These are phyloP conservation scores for Noctuana brunneofusca DNA, from an alignment of 2,888 invertebrate genomes.

Conservation along the genomic window DNA sequence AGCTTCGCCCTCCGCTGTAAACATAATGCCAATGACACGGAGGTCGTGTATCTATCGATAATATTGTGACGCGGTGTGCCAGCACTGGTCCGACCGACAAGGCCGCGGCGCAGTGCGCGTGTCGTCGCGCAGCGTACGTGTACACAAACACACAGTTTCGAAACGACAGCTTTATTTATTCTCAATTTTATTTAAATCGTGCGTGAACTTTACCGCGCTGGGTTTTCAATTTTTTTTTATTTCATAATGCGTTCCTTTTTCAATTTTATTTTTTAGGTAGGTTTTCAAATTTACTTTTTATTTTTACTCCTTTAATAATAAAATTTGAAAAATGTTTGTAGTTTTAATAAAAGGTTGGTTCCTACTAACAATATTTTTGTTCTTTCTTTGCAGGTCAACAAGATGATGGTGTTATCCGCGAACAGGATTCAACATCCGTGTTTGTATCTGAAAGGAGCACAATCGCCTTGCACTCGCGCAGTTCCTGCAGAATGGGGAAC, in stretches of 20 bases:
- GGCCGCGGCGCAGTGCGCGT: slow-evolving; percentile 67
- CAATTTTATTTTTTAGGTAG: slow-evolving; percentile 33
- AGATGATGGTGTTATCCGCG: slow-evolving; percentile 62
- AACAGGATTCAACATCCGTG: slow-evolving; percentile 44
- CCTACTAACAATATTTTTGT: slow-evolving; percentile 38
- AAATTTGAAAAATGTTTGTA: too few relatives aligned
- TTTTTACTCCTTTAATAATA: slow-evolving; percentile 10
- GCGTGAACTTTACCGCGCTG: slow-evolving; percentile 42
- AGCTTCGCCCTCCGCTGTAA: slow-evolving; percentile 65
- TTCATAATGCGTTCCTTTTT: slow-evolving; percentile 23
- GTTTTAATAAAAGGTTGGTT: too few relatives aligned
- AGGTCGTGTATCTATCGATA: slow-evolving; percentile 72
- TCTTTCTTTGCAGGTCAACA: slow-evolving; percentile 66
- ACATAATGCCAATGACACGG: slow-evolving; percentile 79
- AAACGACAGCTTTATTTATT: slow-evolving; percentile 58
- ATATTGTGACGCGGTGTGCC: slow-evolving; percentile 60
- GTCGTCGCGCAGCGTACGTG: slow-evolving; percentile 43
- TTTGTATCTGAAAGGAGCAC: slow-evolving; percentile 40
- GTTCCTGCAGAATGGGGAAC: slow-evolving; percentile 44
- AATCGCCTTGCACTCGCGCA: slow-evolving; percentile 25
- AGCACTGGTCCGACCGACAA: slow-evolving; percentile 72
- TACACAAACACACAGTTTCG: slow-evolving; percentile 51
- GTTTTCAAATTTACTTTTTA: slow-evolving; percentile 30
- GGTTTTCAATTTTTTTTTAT: slow-evolving; percentile 24
- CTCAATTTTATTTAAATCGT: slow-evolving; percentile 54